Evolutionary conservation across 1,140 invertebrate genomes (phyloP).

Genomic region (Danaus plexippus): DNA sequence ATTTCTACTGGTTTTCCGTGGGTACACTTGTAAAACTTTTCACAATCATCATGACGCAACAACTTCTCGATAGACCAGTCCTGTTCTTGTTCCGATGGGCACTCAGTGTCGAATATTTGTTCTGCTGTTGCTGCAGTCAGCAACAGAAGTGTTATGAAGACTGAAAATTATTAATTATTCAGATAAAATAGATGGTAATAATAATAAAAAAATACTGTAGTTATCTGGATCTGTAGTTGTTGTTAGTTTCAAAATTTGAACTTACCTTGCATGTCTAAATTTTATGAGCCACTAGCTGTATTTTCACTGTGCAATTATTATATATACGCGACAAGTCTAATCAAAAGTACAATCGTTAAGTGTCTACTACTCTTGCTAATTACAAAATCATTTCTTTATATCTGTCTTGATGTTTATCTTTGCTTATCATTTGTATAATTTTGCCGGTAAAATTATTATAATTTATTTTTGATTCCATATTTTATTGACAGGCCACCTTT

Average conservation of each 20-base stretch:
- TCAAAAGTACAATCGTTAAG: slow-evolving; percentile 9
- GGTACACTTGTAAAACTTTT: slow-evolving; percentile 74
- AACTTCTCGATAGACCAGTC: slow-evolving; percentile 41
- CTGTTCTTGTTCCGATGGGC: slow-evolving; percentile 34
- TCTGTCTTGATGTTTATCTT: background rate
- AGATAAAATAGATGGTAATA: too few relatives aligned
- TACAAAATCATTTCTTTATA: background rate
- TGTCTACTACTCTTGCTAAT: slow-evolving; percentile 13
- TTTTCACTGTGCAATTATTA: slow-evolving; percentile 2
- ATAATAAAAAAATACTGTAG: too few relatives aligned
- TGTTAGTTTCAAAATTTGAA: background rate
- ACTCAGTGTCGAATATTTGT: slow-evolving; percentile 19
- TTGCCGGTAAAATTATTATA: slow-evolving; percentile 7
- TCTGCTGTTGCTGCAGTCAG: slow-evolving; percentile 18
- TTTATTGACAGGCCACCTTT: too few relatives aligned
- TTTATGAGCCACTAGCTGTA: slow-evolving; percentile 4
- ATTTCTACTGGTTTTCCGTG: slow-evolving; percentile 57
- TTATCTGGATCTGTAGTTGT: too few relatives aligned
- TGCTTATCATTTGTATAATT: slow-evolving; percentile 14
- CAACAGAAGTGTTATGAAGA: slow-evolving; percentile 9
- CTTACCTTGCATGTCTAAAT: slow-evolving; percentile 21
- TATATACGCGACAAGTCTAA: slow-evolving; percentile 12
- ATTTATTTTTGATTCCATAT: too few relatives aligned
- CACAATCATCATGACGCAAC: slow-evolving; percentile 71
- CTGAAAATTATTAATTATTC: slow-evolving; percentile 9